phyloP scores from a whole-genome alignment of 2,797 vertebrate genomes.

The Sebastes taczanowskii region DNA sequence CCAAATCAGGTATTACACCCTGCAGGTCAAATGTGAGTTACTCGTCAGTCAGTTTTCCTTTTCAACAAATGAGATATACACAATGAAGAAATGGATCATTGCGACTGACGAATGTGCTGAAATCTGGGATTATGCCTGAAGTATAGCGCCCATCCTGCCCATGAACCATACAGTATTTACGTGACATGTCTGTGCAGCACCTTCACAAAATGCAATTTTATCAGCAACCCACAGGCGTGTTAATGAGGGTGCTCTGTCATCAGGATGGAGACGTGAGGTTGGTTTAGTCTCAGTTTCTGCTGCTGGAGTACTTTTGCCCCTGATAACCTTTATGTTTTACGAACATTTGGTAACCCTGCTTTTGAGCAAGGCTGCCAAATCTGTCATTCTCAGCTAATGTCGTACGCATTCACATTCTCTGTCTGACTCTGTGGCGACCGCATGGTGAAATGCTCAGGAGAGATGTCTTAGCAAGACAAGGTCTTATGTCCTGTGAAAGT shows the following conservation, averaged over 20 bases:
- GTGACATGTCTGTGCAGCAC: slow-evolving; percentile 55
- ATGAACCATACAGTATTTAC: slow-evolving; percentile 33
- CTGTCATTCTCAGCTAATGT: not conserved
- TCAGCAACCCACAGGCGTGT: slow-evolving; percentile 54
- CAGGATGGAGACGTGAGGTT: slow-evolving; percentile 35
- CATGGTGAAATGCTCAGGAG: not conserved
- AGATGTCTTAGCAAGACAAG: not conserved
- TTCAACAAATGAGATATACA: not conserved
- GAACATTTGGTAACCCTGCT: not conserved
- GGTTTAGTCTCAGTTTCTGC: slow-evolving; percentile 23
- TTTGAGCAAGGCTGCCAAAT: not conserved
- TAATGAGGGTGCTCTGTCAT: slow-evolving; percentile 46
- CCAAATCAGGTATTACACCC: not conserved
- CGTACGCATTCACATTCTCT: not conserved
- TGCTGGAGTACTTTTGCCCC: slow-evolving; percentile 35
- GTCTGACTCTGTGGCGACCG: not conserved
- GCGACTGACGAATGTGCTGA: not conserved
- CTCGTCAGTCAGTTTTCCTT: not conserved
- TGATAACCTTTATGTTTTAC: slow-evolving; percentile 23
- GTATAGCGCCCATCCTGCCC: not conserved
- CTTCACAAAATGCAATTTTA: slow-evolving; percentile 46
- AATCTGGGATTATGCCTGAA: slow-evolving; percentile 9
- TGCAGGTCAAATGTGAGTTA: not conserved
- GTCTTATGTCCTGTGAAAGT: not conserved
- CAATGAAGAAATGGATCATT: not conserved